Conservation (phyloP, 1,140 invertebrate species). For the Holotrichia oblita region DNA sequence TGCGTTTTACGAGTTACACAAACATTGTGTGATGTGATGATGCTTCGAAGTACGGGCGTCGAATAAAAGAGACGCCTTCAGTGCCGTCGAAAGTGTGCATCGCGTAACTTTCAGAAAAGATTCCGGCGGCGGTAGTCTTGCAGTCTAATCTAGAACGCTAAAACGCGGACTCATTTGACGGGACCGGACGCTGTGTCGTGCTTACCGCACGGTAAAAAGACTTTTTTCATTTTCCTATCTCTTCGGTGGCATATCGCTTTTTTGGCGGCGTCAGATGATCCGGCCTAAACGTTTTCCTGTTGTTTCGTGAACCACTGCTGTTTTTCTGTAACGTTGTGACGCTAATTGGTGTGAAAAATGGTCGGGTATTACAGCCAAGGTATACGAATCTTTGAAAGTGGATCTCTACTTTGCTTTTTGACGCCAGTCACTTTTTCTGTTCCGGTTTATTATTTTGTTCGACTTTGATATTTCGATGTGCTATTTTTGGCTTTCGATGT, state of each 20-base stretch:
- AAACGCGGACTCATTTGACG: background rate
- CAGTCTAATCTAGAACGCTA: background rate
- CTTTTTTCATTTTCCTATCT: background rate
- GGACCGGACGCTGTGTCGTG: background rate
- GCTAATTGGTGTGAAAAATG: conserved; percentile 35
- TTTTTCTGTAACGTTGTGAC: background rate
- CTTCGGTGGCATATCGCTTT: background rate
- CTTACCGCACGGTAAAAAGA: background rate
- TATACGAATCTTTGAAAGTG: conserved; percentile 17
- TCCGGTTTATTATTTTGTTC: background rate
- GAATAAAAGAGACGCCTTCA: background rate
- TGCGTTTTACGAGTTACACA: background rate
- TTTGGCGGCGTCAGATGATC: background rate
- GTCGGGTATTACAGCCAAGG: conserved; percentile 39
- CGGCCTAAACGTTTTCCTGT: conserved; percentile 9
- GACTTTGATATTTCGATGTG: background rate
- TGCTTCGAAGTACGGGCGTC: background rate
- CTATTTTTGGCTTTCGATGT: conserved; percentile 22
- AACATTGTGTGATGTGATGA: background rate
- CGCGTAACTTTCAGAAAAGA: conserved; percentile 6
- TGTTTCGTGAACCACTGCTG: background rate
- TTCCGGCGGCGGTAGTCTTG: background rate
- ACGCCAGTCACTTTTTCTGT: background rate
- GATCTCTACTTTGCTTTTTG: background rate
- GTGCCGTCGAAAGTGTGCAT: conserved; percentile 24